phyloP scores from a whole-genome alignment of 2,113 vertebrate species.

The Alligator mississippiensis region DNA sequence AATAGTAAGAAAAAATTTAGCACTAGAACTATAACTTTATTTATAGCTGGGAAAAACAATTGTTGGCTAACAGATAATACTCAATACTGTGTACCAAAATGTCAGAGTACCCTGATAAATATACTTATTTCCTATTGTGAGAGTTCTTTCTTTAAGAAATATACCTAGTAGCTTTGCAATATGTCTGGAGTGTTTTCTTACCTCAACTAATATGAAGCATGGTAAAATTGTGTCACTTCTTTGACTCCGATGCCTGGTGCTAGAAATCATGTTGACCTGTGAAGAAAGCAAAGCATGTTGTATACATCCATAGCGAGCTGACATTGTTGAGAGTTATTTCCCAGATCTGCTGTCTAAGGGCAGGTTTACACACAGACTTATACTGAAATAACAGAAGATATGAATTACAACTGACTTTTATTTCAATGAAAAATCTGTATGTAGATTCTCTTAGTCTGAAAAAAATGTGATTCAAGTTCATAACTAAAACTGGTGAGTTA shows the following conservation, averaged over 20 bases:
- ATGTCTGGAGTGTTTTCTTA: conserved; percentile 63
- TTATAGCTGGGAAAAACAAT: not conserved
- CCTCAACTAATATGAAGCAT: conserved; percentile 82
- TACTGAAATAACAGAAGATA: not conserved
- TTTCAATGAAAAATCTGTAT: not conserved
- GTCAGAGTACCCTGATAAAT: not conserved
- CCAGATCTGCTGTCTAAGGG: not conserved
- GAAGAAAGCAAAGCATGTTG: not conserved
- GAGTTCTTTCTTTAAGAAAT: not conserved
- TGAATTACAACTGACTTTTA: not conserved
- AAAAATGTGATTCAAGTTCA: not conserved
- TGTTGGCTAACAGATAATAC: not conserved
- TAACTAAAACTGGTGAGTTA: not conserved
- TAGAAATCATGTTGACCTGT: conserved; percentile 70
- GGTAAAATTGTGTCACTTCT: conserved; percentile 59
- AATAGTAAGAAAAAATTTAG: not conserved
- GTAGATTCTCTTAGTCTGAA: not conserved
- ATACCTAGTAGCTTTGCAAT: not conserved
- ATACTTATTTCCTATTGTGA: not conserved
- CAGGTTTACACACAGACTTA: not conserved
- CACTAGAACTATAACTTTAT: not conserved
- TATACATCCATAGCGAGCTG: not conserved
- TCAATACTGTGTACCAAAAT: not conserved
- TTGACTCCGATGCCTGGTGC: not conserved
- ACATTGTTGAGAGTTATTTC: not conserved